Evolutionary conservation across 2,797 vertebrate genomes (phyloP).

Genomic region (Crenuchus spilurus): DNA sequence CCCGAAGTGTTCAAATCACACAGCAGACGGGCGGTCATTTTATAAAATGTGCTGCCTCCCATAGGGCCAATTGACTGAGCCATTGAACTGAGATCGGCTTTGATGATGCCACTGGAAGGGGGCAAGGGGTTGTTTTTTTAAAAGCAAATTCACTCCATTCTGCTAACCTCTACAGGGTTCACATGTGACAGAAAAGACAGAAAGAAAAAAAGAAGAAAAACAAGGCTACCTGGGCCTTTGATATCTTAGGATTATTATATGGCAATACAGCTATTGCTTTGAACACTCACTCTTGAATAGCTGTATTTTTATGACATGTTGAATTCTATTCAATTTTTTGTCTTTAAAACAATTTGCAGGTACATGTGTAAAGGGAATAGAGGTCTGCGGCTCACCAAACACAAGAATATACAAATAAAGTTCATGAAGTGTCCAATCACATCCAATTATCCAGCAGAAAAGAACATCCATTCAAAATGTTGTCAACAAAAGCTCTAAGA

Average conservation of each 20-base stretch:
- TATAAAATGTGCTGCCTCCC: constrained; percentile 34
- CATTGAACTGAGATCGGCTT: constrained; percentile 24
- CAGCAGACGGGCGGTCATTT: constrained; percentile 42
- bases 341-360: too few species aligned
- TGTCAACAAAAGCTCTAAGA: too few species aligned
- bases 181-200: constrained; percentile 12
- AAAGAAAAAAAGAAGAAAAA: constrained; percentile 20
- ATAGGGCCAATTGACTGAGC: constrained; percentile 14
- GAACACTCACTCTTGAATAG: not conserved
- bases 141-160: constrained; percentile 22
- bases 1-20: constrained; percentile 34
- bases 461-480: too few species aligned
- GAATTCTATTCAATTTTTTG: too few species aligned
- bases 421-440: too few species aligned
- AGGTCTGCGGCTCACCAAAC: too few species aligned
- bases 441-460: too few species aligned
- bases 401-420: too few species aligned
- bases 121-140: constrained; percentile 37
- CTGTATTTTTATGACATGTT: not conserved
- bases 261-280: constrained; percentile 7
- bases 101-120: constrained; percentile 16
- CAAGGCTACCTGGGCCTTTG: constrained; percentile 9
- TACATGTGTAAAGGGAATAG: too few species aligned
- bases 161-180: constrained; percentile 16
- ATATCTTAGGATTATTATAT: constrained; percentile 38